Conservation (phyloP, 2,797 vertebrate species). For the Sebastiscus tertius region DNA sequence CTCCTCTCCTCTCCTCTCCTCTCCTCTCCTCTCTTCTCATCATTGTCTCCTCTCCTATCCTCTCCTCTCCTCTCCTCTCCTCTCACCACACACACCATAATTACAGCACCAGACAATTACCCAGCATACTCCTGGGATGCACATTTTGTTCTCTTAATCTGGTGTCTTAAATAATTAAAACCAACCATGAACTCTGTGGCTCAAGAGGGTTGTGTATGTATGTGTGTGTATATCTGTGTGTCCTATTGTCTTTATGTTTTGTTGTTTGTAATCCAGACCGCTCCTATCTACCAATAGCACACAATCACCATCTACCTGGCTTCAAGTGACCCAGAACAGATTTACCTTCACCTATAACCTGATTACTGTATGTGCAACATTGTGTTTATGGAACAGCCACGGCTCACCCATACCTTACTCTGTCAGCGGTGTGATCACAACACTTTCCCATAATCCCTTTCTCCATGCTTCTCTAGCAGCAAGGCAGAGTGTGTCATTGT, state of each 20-base stretch:
- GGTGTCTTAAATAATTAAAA: constrained; percentile 83
- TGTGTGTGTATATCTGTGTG: neutral
- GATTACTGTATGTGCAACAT: constrained; percentile 10
- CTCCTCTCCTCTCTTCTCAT: too few relatives aligned
- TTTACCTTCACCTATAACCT: constrained; percentile 25
- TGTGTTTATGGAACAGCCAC: constrained; percentile 11
- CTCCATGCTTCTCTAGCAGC: constrained; percentile 44
- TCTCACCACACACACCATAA: constrained; percentile 63
- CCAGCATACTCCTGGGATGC: constrained; percentile 74
- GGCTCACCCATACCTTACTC: constrained; percentile 8
- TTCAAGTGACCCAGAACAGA: constrained; percentile 9
- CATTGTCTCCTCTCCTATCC: neutral
- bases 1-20: too few relatives aligned
- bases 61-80: neutral
- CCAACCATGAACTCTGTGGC: constrained; percentile 66
- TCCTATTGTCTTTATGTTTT: neutral
- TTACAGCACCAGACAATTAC: constrained; percentile 82
- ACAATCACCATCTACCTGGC: neutral
- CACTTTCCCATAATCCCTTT: constrained; percentile 64
- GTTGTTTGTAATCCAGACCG: neutral
- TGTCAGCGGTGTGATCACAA: constrained; percentile 52
- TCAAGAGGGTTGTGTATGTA: constrained; percentile 40
- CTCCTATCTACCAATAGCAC: neutral
- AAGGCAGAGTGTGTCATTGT: constrained; percentile 2
- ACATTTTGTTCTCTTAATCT: constrained; percentile 84